Base-by-base conservation (phyloP, 2,113 vertebrate genomes). In the Lophura nycthemera region DNA sequence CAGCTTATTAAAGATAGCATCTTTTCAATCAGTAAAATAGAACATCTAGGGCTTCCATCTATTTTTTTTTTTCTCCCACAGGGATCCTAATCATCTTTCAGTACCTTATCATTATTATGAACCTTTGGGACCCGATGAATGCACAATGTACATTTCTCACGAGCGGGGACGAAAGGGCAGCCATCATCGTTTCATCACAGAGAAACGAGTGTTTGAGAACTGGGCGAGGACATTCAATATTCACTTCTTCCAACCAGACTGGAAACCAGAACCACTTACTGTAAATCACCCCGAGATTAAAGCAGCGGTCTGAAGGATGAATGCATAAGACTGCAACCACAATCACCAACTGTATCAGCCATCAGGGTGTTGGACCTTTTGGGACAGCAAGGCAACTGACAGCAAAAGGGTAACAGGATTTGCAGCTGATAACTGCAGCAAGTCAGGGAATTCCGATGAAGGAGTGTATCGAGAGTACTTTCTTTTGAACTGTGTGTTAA, bases 101-200 rank as follows among this genome's bases (percentile, higher is more conserved):
- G 99, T 99, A 91, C 99, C 99, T 80, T 99, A 99, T 94, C 99
- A 99, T 96, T 99, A 99, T 95, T 99, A 99, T 2, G 99, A 99
- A 88, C 99, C 99, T 0, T 90, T 97, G 14, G 99, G 99, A 3
- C 98, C 98, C 0, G 99, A 99, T 6, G 99, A 99, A 92, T 99
- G 99, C 87, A 98, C 98, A 36, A 99, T 99, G 99, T 99, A 99
- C 97, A 97, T 99, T 40, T 99, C 99, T 27, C 99, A 99, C 1
- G 99, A 99, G 97, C 98, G 99, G 13, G 99, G 99, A 29, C 98
- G 98, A 21, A 98, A 99, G 67, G 99, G 99, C 83, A 99, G 99
- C 91, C 99, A 99, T 57, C 99, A 99, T 84, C 99, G 99, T 71
- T 99, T 99, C 93, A 99, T 99, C 98, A 99, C 99, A 0, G 99